Evolutionary conservation across 2,113 vertebrate genomes (phyloP).

Genomic region (Notechis scutatus): DNA sequence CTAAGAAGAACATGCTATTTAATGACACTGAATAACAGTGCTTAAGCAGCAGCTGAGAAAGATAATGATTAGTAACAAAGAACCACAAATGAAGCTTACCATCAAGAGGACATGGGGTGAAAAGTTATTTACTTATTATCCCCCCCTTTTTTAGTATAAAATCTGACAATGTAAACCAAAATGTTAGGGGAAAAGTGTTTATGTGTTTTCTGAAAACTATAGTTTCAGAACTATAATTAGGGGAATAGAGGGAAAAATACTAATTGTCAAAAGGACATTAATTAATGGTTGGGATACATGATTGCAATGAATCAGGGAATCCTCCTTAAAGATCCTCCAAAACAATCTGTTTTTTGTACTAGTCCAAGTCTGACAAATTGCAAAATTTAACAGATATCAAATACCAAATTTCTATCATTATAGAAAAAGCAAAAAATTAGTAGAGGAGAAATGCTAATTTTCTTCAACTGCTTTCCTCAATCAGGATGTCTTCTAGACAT

Average conservation of each 20-base stretch:
- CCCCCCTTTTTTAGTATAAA: neutral
- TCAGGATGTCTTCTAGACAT: neutral
- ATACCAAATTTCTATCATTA: neutral
- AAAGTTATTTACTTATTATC: neutral
- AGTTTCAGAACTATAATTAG: neutral
- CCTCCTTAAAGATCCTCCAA: too few relatives aligned
- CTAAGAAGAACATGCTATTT: neutral
- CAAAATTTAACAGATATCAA: neutral
- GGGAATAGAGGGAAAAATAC: neutral
- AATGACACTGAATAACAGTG: neutral
- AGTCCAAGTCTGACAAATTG: neutral
- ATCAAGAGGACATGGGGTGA: neutral
- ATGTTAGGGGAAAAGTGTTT: neutral
- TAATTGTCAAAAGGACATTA: neutral
- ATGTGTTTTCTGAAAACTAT: neutral
- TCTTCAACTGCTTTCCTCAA: neutral
- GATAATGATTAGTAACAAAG: neutral
- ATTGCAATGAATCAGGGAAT: neutral
- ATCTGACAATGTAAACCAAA: neutral
- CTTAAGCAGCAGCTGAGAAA: neutral
- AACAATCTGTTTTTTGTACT: neutral
- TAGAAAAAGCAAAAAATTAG: neutral
- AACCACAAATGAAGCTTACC: neutral
- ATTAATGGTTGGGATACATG: neutral
- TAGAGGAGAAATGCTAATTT: neutral